phyloP scores from a whole-genome alignment of 2,113 vertebrate genomes.

The Pangasianodon hypophthalmus region DNA sequence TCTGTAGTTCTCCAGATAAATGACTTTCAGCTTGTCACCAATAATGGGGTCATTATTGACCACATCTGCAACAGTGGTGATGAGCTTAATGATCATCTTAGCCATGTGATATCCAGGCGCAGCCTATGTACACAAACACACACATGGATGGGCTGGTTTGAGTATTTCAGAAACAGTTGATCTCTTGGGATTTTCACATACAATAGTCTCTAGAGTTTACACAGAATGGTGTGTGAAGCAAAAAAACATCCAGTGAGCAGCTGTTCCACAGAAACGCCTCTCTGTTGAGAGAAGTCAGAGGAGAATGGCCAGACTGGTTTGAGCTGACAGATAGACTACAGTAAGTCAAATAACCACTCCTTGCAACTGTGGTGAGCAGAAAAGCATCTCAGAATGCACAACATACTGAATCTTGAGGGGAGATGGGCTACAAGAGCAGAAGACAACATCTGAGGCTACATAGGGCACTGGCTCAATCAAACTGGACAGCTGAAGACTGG shows the following conservation, averaged over 20 bases:
- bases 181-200: neutral
- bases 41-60: slow-evolving; percentile 88
- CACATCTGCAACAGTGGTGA: slow-evolving; percentile 86
- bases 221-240: neutral
- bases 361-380: neutral
- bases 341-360: neutral
- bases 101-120: slow-evolving; percentile 98
- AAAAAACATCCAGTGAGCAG: neutral
- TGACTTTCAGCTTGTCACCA: slow-evolving; percentile 90
- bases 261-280: too few relatives aligned
- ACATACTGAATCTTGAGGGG: neutral
- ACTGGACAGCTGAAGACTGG: neutral
- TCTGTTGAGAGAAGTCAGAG: neutral
- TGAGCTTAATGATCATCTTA: slow-evolving; percentile 93
- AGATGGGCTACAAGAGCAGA: neutral
- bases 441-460: neutral
- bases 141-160: neutral
- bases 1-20: slow-evolving; percentile 95
- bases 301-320: neutral
- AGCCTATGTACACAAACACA: slow-evolving; percentile 73
- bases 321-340: neutral
- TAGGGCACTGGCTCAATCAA: neutral
- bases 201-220: neutral
- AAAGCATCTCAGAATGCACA: neutral
- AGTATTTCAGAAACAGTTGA: neutral